Base-by-base conservation (phyloP, 1,140 invertebrate species). In the Cotesia glomerata region DNA sequence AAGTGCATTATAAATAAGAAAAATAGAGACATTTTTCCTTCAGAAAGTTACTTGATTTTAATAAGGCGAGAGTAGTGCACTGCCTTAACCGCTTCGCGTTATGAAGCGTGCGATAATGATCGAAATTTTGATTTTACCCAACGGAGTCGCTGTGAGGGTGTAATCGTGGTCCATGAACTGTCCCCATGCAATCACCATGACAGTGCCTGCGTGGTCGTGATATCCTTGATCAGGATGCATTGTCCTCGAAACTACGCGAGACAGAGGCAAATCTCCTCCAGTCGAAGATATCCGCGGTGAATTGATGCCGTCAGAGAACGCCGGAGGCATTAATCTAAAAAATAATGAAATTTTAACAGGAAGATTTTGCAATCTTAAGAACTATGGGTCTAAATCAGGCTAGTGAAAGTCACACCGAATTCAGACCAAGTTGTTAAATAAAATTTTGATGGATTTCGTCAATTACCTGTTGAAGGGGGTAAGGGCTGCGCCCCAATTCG, bases 101-200 rank as follows among this genome's bases (percentile, higher is more conserved):
- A 26, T 2, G 3, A 26, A 26, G 26, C 26, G 26, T 26, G 26
- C 26, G 26, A 26, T 1, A 26, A 26, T 26, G 2, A 26, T 26
- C 26, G 13, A 5, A 32, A 59, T 61, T 4, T 5, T 63, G 32
- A 58, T 39, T 3, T 34, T 18, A 95, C 94, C 94, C 73, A 95
- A 85, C 71, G 94, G 94, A 36, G 94, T 95, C 35, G 90, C 95
- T 63, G 95, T 96, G 8, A 97, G 89, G 0, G 95, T 97, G 77
- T 96, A 94, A 82, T 97, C 96, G 87, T 97, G 96, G 84, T 97
- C 96, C 91, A 97, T 95, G 84, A 97, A 96, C 87, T 97, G 96
- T 77, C 95, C 95, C 95, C 95, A 97, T 65, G 95, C 95, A 72
- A 97, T 95, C 54, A 97, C 91, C 92, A 97, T 95, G 73, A 96